A percentile compares a stretch with the other conserved stretches of the same genome.
phyloP scores from a whole-genome alignment of 2,113 vertebrate species.

The Hypomesus transpacificus region DNA sequence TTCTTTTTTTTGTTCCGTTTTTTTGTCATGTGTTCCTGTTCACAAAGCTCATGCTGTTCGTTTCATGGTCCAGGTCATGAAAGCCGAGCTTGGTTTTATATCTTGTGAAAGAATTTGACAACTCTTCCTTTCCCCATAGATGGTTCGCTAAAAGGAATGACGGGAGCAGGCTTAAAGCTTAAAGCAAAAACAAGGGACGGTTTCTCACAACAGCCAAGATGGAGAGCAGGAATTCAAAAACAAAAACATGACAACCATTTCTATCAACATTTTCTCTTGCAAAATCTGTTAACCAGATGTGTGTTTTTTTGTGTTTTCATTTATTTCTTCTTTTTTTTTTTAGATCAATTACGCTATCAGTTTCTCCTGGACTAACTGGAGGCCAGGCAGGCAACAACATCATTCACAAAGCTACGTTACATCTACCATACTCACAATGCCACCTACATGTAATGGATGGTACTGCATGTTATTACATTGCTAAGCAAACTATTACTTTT shows the following conservation, averaged over 20 bases:
- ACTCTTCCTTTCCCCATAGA: conserved; percentile 21
- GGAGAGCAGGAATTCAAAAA: conserved; percentile 22
- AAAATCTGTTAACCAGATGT: conserved; percentile 28
- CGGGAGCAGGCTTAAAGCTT: conserved; percentile 41
- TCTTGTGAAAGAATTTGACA: conserved; percentile 14
- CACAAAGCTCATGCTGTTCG: conserved; percentile 36
- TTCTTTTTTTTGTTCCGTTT: conserved; percentile 28
- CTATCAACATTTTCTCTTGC: conserved; percentile 24
- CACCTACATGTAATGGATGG: conserved; percentile 62
- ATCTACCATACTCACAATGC: conserved; percentile 65
- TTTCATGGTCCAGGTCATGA: conserved; percentile 21
- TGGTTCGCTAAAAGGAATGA: conserved; percentile 29
- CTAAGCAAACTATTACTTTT: conserved; percentile 50
- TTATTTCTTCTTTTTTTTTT: neutral
- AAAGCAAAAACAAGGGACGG: conserved; percentile 55
- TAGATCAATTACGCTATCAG: neutral
- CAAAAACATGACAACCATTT: conserved; percentile 28
- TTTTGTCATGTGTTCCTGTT: conserved; percentile 12
- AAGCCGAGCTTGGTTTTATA: conserved; percentile 27
- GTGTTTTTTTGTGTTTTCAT: conserved; percentile 14
- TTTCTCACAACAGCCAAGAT: conserved; percentile 38
- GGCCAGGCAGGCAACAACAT: conserved; percentile 64
- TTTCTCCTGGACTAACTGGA: neutral
- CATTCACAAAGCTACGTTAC: conserved; percentile 71
- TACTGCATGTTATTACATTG: conserved; percentile 57